Evolutionary conservation across 2,888 invertebrate genomes (phyloP), one percentile per base, ranked within the genome.

Genomic region (Nezara viridula): DNA sequence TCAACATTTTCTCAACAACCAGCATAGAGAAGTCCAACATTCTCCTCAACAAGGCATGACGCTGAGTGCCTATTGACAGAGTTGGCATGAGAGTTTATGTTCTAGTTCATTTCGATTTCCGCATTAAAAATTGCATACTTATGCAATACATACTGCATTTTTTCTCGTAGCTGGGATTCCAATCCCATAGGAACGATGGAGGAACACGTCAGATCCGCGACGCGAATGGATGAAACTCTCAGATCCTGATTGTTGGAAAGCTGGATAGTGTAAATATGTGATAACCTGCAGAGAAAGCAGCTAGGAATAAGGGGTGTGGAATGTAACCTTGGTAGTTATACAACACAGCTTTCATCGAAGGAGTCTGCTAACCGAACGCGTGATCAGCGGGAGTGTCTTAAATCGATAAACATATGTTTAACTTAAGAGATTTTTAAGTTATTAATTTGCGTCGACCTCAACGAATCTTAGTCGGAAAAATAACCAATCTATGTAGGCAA

Each of bases 311-410:
- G 37, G 66, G 66, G 52, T 55, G 86, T 40, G 86, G 86, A 86
- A 86, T 86, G 86, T 86, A 86, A 86, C 86, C 86, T 86, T 86
- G 86, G 86, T 32, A 47, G 55, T 86, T 86, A 86, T 86, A 86
- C 86, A 86, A 86, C 86, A 86, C 44, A 44, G 81, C 81, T 81
- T 81, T 81, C 81, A 44, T 81, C 44, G 14, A 12, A 47, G 81
- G 81, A 81, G 66, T 47, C 81, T 81, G 81, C 81, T 81, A 81
- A 81, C 32, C 44, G 12, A n/a, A 44, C 44, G 81, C n/a, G 81
- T 24, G 24, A 81, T 77, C 21, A 24, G n/a, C 6, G n/a, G 14
- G 40, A 14, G 81, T 81, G 44, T 12, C 81, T 77, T 10, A n/a
- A 24, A 44, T 44, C 5, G 2, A 37, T 37, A 73, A 27, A 0